Evolutionary conservation across 2,113 vertebrate species (phyloP).

Genomic region (Platichthys flesus): DNA sequence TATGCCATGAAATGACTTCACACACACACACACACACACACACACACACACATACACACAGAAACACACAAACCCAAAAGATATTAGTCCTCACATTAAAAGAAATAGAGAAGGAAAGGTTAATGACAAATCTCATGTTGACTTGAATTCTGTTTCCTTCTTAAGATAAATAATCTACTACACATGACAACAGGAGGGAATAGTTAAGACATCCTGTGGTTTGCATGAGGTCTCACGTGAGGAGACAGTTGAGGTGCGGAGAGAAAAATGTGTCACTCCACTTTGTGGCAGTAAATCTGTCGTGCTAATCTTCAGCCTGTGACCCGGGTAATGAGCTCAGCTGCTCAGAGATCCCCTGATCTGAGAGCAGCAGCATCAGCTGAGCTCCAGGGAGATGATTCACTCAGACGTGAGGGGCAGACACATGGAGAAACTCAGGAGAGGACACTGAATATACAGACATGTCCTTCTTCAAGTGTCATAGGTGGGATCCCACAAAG

Average conservation of each 20-base stretch:
- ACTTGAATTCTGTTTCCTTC: not conserved
- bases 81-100: not conserved
- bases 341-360: constrained; percentile 51
- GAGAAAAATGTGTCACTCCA: constrained; percentile 24
- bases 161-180: too few species aligned
- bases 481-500: not conserved
- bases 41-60: not conserved
- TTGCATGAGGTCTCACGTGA: not conserved
- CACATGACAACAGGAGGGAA: too few species aligned
- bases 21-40: not conserved
- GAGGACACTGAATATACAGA: not conserved
- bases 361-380: constrained; percentile 15
- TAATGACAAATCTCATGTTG: not conserved
- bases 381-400: constrained; percentile 15
- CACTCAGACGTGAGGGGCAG: not conserved
- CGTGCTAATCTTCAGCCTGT: constrained; percentile 54
- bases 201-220: not conserved
- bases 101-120: not conserved
- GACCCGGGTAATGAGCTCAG: constrained; percentile 67
- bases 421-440: not conserved
- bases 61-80: too few species aligned
- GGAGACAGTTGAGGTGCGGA: not conserved
- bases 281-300: constrained; percentile 54
- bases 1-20: not conserved
- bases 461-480: not conserved